phyloP scores from a whole-genome alignment of 2,797 vertebrate genomes.

The Pangasius mekongensis region DNA sequence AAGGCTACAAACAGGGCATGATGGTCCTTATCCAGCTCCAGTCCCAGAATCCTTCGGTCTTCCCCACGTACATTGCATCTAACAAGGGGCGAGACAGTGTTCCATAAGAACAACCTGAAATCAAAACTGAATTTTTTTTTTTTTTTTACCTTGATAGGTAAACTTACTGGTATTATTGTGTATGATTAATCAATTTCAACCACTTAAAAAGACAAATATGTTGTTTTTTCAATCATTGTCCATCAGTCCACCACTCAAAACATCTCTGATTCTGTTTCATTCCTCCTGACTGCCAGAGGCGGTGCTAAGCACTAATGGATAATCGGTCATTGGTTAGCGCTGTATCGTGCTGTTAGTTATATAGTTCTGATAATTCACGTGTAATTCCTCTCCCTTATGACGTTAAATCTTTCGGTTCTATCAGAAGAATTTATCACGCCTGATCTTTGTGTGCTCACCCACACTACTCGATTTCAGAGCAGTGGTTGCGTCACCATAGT shows the following conservation, averaged over 20 bases:
- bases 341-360: too few species aligned
- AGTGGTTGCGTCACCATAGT: too few species aligned
- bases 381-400: too few species aligned
- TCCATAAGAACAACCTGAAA: not conserved
- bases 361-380: too few species aligned
- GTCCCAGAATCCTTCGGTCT: constrained; percentile 80
- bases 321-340: too few species aligned
- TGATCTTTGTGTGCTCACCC: too few species aligned
- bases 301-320: too few species aligned
- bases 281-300: too few species aligned
- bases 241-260: not conserved
- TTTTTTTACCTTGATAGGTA: not conserved
- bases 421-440: too few species aligned
- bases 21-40: constrained; percentile 86
- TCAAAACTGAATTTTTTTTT: not conserved
- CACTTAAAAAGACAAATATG: not conserved
- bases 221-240: not conserved
- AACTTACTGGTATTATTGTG: not conserved
- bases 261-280: not conserved
- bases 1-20: constrained; percentile 89
- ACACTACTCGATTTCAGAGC: too few species aligned
- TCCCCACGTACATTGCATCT: constrained; percentile 83
- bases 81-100: not conserved
- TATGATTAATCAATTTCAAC: constrained; percentile 5
- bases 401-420: too few species aligned